Percentiles rank a stretch among this genome's conserved stretches.
Conservation (phyloP, 2,113 vertebrate genomes). For the Notechis scutatus region DNA sequence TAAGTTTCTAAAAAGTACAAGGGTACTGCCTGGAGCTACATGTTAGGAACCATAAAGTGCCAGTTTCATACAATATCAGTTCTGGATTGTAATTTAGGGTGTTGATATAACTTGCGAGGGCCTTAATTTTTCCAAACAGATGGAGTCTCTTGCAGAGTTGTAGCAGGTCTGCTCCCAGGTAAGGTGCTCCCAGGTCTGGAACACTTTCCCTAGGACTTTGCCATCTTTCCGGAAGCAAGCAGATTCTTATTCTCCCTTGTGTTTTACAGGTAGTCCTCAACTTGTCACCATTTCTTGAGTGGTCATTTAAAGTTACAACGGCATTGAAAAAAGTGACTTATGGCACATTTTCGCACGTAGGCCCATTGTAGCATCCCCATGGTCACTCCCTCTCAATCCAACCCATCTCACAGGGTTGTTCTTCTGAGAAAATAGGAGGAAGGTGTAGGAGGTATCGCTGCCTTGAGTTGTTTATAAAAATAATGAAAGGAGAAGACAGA, state of each 20-base stretch:
- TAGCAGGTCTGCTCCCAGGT: background rate
- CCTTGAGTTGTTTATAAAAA: background rate
- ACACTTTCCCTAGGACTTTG: background rate
- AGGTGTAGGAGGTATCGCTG: background rate
- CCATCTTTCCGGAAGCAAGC: background rate
- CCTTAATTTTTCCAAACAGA: background rate
- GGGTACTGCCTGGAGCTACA: background rate
- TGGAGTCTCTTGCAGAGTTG: background rate
- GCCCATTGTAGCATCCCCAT: background rate
- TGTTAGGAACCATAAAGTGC: background rate
- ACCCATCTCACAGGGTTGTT: background rate
- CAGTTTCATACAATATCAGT: background rate
- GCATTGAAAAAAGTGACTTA: background rate
- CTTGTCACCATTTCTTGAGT: too few species aligned
- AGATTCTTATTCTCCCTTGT: background rate
- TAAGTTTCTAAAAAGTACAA: background rate
- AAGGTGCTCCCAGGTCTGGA: background rate
- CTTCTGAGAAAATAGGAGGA: background rate
- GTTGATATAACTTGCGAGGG: background rate
- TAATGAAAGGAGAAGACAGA: background rate
- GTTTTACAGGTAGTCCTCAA: too few species aligned
- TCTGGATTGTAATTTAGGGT: background rate
- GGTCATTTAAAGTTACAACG: too few species aligned
- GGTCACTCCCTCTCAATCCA: background rate
- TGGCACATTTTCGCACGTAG: background rate